Percentiles rank a stretch among this genome's conserved stretches.
Evolutionary conservation across 2,888 invertebrate genomes (phyloP).

Genomic region (Schizaphis graminum): DNA sequence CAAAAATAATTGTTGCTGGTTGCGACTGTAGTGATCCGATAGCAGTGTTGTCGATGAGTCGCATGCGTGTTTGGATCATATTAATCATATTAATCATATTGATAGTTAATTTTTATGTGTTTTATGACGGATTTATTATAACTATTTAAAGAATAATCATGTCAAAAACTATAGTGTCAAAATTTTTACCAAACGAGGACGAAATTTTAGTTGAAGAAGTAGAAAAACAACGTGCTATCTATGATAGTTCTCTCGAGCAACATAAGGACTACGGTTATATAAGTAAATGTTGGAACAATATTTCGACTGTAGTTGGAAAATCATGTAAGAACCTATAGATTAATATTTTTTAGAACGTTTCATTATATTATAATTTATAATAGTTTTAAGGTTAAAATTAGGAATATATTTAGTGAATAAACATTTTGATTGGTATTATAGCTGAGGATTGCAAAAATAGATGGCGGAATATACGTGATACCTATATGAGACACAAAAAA

Average conservation of each 20-base stretch:
- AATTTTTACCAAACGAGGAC: conserved; percentile 3
- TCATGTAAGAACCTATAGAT: background rate
- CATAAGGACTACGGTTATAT: background rate
- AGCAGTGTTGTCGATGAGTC: background rate
- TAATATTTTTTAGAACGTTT: too few species aligned
- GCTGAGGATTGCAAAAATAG: conserved; percentile 22
- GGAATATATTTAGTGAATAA: background rate
- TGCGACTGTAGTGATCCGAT: background rate
- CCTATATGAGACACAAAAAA: background rate
- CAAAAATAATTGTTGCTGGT: background rate
- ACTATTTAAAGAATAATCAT: background rate
- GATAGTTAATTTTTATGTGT: too few species aligned
- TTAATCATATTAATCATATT: too few species aligned
- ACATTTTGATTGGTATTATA: conserved; percentile 14
- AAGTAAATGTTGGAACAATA: background rate
- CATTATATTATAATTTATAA: too few species aligned
- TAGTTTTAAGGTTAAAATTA: background rate
- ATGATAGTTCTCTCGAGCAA: background rate
- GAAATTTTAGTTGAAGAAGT: conserved; percentile 3
- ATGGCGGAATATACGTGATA: conserved; percentile 38
- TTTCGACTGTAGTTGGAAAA: background rate
- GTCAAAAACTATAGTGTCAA: conserved; percentile 10
- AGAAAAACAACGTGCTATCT: background rate
- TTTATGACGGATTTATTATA: too few species aligned
- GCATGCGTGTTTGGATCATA: background rate